Evolutionary conservation across 2,888 invertebrate genomes (phyloP).

Genomic region (Heliothis peltigera): DNA sequence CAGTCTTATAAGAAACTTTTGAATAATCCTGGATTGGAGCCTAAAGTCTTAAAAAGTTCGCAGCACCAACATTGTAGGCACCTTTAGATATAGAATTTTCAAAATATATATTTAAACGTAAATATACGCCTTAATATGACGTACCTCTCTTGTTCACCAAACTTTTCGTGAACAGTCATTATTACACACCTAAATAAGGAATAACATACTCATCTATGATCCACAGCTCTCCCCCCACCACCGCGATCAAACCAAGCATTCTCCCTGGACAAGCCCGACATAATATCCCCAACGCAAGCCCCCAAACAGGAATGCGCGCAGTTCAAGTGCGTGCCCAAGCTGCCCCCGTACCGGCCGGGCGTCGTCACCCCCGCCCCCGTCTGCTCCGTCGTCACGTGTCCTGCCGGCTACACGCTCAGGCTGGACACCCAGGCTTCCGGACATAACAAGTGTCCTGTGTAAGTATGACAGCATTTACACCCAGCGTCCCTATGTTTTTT

Average conservation of each 20-base stretch:
- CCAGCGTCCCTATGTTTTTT: no score
- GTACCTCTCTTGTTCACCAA: no score
- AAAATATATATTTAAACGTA: no score
- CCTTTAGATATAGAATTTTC: no score
- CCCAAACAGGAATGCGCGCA: conserved; percentile 82
- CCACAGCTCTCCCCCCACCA: conserved; percentile 61
- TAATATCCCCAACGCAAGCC: conserved; percentile 43
- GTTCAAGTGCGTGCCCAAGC: conserved; percentile 88
- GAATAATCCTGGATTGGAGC: no score
- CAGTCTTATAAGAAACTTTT: no score
- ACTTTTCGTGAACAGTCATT: no score
- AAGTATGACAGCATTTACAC: no score
- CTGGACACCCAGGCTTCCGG: conserved; percentile 76
- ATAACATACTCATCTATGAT: neutral
- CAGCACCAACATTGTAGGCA: no score
- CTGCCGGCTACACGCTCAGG: conserved; percentile 89
- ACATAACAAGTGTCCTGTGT: conserved; percentile 87
- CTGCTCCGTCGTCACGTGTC: conserved; percentile 90
- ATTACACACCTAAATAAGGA: neutral
- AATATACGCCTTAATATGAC: no score
- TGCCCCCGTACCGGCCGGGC: conserved; percentile 82
- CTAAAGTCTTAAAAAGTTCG: no score
- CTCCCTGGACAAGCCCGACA: conserved; percentile 77
- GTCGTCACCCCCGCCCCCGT: conserved; percentile 59
- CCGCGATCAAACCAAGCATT: conserved; percentile 74